A percentile compares a stretch with the other conserved stretches of the same genome.
Conservation (phyloP, 2,113 vertebrate genomes). For the Psettodes erumei region DNA sequence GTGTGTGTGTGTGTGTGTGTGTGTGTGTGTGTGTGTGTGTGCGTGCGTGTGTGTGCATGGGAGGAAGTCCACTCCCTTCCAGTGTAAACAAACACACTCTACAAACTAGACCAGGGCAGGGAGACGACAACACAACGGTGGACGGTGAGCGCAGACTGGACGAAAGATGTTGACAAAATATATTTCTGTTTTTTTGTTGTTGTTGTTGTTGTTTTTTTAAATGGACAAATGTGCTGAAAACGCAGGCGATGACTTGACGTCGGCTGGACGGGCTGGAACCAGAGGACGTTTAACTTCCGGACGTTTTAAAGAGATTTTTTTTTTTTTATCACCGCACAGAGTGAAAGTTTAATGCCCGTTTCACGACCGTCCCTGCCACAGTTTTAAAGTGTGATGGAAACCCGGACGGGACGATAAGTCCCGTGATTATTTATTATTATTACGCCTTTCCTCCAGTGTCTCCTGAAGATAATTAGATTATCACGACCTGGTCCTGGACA, state of each 20-base stretch:
- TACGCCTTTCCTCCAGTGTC: neutral
- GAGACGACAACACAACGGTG: neutral
- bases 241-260: neutral
- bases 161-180: neutral
- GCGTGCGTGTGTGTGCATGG: too few species aligned
- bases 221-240: neutral
- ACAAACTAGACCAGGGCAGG: neutral
- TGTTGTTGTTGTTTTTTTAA: too few species aligned
- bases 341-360: neutral
- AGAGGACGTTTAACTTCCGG: too few species aligned
- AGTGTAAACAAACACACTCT: conserved; percentile 41
- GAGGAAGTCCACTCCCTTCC: conserved; percentile 43
- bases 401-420: neutral
- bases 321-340: neutral
- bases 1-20: neutral
- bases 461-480: neutral
- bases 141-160: neutral
- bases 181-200: too few species aligned
- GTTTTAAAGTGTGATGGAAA: neutral
- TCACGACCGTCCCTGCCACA: neutral
- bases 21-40: too few species aligned
- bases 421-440: neutral
- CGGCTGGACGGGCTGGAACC: too few species aligned
- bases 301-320: too few species aligned
- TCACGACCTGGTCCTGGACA: neutral